These are phyloP conservation scores for human (Homo sapiens) DNA, from an alignment of 2,113 vertebrate genomes.

Conservation along the genomic window DNA sequence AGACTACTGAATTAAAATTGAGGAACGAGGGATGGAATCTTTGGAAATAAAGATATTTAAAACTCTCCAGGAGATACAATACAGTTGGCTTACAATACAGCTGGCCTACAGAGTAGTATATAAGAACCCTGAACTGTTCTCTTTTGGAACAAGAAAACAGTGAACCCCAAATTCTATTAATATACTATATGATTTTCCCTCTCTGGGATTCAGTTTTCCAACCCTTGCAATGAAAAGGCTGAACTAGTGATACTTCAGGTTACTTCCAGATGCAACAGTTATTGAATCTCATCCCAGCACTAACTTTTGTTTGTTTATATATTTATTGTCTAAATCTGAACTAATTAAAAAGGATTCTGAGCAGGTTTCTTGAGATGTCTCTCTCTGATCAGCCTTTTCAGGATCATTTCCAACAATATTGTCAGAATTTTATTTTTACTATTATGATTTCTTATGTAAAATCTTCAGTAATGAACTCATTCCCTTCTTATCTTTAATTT, in stretches of 20 bases:
- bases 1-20: background rate
- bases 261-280: background rate
- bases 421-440: conserved; percentile 17
- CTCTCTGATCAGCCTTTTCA: background rate
- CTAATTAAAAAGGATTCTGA: background rate
- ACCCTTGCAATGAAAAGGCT: background rate
- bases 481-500: background rate
- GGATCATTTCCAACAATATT: background rate
- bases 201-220: background rate
- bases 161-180: background rate
- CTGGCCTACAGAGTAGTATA: background rate
- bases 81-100: accelerated
- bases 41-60: conserved; percentile 15
- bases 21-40: background rate
- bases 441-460: background rate
- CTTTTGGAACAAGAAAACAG: background rate
- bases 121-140: background rate
- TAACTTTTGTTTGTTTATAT: background rate
- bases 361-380: background rate
- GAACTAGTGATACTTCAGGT: background rate
- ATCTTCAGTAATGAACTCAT: background rate
- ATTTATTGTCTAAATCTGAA: background rate
- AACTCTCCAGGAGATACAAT: background rate
- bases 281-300: background rate
- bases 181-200: background rate